phyloP scores from a whole-genome alignment of 1,140 invertebrate species.

The Saxidomus purpurata region DNA sequence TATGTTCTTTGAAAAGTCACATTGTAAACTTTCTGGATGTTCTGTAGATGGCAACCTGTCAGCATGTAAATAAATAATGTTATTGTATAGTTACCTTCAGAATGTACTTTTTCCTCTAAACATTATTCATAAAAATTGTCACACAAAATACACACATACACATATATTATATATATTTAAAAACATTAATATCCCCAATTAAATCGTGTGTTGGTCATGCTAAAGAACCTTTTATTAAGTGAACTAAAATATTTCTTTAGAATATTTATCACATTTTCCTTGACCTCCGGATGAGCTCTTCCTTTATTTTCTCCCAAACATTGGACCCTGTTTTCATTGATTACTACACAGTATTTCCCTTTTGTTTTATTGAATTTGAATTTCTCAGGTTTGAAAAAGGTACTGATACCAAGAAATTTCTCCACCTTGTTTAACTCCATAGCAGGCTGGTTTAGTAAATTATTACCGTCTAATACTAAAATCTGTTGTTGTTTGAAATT shows the following conservation, averaged over 20 bases:
- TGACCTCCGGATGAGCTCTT: constrained; percentile 7
- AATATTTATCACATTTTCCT: neutral
- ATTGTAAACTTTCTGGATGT: too few relatives aligned
- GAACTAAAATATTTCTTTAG: constrained; percentile 5
- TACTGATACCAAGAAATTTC: neutral
- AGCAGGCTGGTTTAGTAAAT: neutral
- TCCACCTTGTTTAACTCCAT: constrained; percentile 1
- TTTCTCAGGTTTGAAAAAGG: neutral
- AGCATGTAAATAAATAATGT: too few relatives aligned
- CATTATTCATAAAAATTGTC: too few relatives aligned
- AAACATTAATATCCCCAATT: neutral
- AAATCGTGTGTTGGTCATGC: neutral
- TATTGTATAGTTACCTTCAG: too few relatives aligned
- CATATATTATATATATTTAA: neutral
- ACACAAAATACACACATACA: too few relatives aligned
- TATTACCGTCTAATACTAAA: neutral
- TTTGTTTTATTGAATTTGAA: constrained; percentile 20
- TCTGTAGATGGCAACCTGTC: too few relatives aligned
- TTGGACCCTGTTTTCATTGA: neutral
- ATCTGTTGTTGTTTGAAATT: neutral
- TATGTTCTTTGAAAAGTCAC: too few relatives aligned
- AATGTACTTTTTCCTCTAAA: too few relatives aligned
- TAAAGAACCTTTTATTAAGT: neutral
- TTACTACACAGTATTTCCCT: neutral
- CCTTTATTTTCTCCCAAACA: constrained; percentile 5